Conservation (phyloP, 2,888 invertebrate species). For the Scaptomyza parva region DNA sequence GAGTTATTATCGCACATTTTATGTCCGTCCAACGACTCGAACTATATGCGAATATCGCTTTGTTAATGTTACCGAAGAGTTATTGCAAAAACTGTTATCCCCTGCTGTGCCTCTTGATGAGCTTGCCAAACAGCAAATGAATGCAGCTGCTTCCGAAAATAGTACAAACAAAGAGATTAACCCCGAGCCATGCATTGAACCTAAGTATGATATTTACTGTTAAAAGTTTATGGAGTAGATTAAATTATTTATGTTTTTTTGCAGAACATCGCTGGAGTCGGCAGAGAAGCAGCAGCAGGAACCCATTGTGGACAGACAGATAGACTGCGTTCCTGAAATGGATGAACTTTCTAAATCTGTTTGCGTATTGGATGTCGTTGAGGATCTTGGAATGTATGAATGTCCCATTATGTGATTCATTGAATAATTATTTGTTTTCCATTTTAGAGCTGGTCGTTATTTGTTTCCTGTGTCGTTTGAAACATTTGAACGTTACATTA, state of each 20-base stretch:
- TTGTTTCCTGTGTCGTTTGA: conserved; percentile 44
- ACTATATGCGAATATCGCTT: conserved; percentile 26
- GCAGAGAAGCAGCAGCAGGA: background rate
- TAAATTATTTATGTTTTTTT: background rate
- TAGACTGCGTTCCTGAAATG: background rate
- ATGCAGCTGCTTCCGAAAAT: no score
- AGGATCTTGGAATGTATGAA: conserved; percentile 24
- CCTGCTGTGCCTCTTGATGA: conserved; percentile 33
- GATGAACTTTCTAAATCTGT: background rate
- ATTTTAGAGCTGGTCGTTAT: conserved; percentile 28
- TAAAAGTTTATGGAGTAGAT: no score
- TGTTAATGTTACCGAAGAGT: background rate
- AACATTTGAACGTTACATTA: conserved; percentile 34
- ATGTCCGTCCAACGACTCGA: conserved; percentile 32
- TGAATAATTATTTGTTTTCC: conserved; percentile 2
- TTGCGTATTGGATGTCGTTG: conserved; percentile 17
- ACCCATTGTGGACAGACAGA: background rate
- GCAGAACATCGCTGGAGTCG: background rate
- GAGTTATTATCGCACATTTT: conserved; percentile 45
- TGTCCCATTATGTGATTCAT: background rate
- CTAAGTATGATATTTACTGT: background rate
- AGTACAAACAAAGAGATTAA: no score
- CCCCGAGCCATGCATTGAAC: background rate
- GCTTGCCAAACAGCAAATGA: conserved; percentile 3
- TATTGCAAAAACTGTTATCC: conserved; percentile 22